phyloP scores from a whole-genome alignment of 2,113 vertebrate genomes.

The Pangasianodon hypophthalmus region DNA sequence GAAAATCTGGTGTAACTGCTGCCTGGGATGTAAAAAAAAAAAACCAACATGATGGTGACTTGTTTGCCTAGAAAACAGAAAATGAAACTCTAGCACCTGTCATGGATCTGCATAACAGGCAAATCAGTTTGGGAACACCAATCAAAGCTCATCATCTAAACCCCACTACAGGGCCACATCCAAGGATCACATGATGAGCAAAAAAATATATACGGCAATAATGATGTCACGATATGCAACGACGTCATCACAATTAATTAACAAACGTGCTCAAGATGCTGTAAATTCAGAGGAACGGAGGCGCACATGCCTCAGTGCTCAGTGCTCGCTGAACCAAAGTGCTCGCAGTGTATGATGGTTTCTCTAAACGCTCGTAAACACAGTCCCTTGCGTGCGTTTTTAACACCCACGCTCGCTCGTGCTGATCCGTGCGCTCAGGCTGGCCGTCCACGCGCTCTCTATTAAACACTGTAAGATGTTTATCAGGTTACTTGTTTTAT shows the following conservation, averaged over 20 bases:
- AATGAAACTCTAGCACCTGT: neutral
- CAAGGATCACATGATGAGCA: neutral
- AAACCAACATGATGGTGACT: no score
- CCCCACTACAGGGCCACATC: neutral
- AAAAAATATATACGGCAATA: no score
- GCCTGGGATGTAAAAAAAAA: no score
- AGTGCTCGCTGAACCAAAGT: no score
- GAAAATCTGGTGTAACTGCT: no score
- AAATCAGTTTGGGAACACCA: neutral
- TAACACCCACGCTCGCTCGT: neutral
- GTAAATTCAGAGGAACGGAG: no score
- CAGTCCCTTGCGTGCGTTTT: neutral
- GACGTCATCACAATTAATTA: no score
- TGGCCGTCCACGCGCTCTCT: neutral
- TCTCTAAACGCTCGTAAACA: neutral
- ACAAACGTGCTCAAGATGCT: no score
- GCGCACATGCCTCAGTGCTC: no score
- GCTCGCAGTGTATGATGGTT: no score
- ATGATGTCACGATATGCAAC: no score
- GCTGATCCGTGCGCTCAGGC: no score
- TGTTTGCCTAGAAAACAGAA: neutral
- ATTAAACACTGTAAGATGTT: neutral
- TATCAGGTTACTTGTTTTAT: neutral
- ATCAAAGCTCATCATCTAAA: neutral
- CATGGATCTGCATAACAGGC: neutral